Evolutionary conservation across 2,797 vertebrate genomes (phyloP).

Genomic region (Scyliorhinus canicula): DNA sequence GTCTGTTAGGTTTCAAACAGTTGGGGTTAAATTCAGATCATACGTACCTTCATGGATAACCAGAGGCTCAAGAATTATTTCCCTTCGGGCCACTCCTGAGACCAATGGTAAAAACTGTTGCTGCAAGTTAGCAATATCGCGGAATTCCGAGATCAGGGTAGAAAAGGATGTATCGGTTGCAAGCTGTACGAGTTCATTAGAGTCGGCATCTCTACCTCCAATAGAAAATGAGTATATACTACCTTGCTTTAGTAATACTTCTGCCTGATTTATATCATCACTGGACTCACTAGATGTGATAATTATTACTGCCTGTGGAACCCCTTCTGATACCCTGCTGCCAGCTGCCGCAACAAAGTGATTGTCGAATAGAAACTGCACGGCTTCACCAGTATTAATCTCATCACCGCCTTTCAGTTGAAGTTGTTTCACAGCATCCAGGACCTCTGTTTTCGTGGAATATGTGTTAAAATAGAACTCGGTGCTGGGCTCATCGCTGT

Average conservation of each 20-base stretch:
- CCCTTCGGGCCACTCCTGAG: background rate
- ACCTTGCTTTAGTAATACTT: constrained; percentile 26
- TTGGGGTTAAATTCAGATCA: constrained; percentile 3
- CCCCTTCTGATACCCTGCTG: constrained; percentile 34
- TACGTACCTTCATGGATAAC: constrained; percentile 12
- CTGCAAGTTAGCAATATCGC: constrained; percentile 11
- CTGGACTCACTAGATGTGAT: constrained; percentile 24
- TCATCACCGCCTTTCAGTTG: constrained; percentile 30
- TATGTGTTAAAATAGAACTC: constrained; percentile 39
- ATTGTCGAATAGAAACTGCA: constrained; percentile 26
- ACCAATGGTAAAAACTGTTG: constrained; percentile 35
- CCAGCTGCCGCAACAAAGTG: constrained; percentile 30
- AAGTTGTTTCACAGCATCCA: constrained; percentile 35
- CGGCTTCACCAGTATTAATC: constrained; percentile 30
- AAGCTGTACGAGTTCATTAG: constrained; percentile 44
- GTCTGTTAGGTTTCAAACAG: constrained; percentile 41
- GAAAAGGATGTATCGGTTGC: constrained; percentile 8
- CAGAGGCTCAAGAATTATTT: background rate
- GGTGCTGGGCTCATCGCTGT: constrained; percentile 18
- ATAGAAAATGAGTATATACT: constrained; percentile 46
- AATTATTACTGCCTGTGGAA: constrained; percentile 35
- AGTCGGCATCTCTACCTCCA: constrained; percentile 48
- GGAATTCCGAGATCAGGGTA: constrained; percentile 21
- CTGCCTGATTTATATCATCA: constrained; percentile 37
- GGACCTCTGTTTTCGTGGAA: constrained; percentile 30